Percentiles rank a stretch among this genome's conserved stretches.
Evolutionary conservation across 2,888 invertebrate genomes (phyloP).

Genomic region (Craniophora ligustri): DNA sequence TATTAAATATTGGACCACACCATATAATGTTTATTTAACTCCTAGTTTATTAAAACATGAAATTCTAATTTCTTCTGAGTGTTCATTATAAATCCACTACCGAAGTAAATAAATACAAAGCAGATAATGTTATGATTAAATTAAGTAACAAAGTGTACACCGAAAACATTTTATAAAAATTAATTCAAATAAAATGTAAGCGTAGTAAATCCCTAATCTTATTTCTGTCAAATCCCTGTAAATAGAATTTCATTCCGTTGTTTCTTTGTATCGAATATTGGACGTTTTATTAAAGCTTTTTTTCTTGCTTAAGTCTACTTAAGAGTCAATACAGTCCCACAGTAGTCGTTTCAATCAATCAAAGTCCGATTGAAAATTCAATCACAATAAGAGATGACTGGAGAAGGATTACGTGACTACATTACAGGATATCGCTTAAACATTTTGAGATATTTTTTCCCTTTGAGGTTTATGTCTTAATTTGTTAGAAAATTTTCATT

Average conservation of each 20-base stretch:
- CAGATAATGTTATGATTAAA: slow-evolving; percentile 38
- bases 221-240: slow-evolving; percentile 71
- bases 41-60: slow-evolving; percentile 29
- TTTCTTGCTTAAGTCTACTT: slow-evolving; percentile 78
- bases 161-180: slow-evolving; percentile 52
- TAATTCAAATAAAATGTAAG: slow-evolving; percentile 56
- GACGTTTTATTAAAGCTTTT: slow-evolving; percentile 80
- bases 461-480: slow-evolving; percentile 11
- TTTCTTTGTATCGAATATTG: slow-evolving; percentile 78
- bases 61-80: slow-evolving; percentile 34
- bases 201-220: slow-evolving; percentile 67
- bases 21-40: slow-evolving; percentile 10
- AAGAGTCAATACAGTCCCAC: slow-evolving; percentile 78
- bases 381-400: slow-evolving; percentile 81
- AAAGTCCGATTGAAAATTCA: slow-evolving; percentile 83
- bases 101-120: slow-evolving; percentile 34
- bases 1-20: background rate
- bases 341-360: slow-evolving; percentile 84
- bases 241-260: slow-evolving; percentile 75
- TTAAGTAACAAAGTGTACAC: slow-evolving; percentile 32
- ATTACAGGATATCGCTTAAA: slow-evolving; percentile 71
- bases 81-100: slow-evolving; percentile 40
- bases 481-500: slow-evolving; percentile 25
- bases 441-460: slow-evolving; percentile 45
- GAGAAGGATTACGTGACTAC: slow-evolving; percentile 82